Evolutionary conservation across 2,113 vertebrate genomes (phyloP).

Genomic region (Xiphophorus maculatus): DNA sequence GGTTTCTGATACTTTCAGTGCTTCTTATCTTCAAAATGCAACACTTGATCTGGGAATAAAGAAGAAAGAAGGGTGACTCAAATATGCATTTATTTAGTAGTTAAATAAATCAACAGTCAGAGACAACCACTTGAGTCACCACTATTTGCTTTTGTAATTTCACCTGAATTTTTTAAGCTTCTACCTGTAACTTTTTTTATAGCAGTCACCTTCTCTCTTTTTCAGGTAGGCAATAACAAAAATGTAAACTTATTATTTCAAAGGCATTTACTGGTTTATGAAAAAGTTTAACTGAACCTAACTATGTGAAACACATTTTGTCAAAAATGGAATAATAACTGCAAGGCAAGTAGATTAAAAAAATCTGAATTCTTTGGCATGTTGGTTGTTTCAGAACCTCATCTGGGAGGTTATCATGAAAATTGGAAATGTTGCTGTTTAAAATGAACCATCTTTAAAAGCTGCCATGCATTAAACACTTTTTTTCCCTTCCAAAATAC

Average conservation of each 20-base stretch:
- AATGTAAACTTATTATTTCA: neutral
- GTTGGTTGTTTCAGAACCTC: too few species aligned
- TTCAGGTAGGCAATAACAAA: neutral
- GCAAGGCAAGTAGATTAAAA: too few species aligned
- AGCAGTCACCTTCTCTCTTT: neutral
- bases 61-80: neutral
- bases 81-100: neutral
- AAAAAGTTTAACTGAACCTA: too few species aligned
- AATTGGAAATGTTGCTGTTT: too few species aligned
- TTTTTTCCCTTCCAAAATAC: too few species aligned
- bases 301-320: too few species aligned
- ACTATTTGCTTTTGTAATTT: neutral
- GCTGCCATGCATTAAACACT: too few species aligned
- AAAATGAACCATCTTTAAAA: too few species aligned
- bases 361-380: too few species aligned
- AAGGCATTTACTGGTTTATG: too few species aligned
- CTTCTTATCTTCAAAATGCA: slow-evolving; percentile 33
- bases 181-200: neutral
- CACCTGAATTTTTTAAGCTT: neutral
- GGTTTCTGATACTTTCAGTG: slow-evolving; percentile 48
- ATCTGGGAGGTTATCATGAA: too few species aligned
- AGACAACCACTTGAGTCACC: neutral
- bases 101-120: neutral
- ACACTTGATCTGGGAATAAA: neutral
- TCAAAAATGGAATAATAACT: too few species aligned